A percentile compares a stretch with the other conserved stretches of the same genome.
Evolutionary conservation across 1,140 invertebrate species (phyloP).

Genomic region (Stenopsyche tienmushanensis): DNA sequence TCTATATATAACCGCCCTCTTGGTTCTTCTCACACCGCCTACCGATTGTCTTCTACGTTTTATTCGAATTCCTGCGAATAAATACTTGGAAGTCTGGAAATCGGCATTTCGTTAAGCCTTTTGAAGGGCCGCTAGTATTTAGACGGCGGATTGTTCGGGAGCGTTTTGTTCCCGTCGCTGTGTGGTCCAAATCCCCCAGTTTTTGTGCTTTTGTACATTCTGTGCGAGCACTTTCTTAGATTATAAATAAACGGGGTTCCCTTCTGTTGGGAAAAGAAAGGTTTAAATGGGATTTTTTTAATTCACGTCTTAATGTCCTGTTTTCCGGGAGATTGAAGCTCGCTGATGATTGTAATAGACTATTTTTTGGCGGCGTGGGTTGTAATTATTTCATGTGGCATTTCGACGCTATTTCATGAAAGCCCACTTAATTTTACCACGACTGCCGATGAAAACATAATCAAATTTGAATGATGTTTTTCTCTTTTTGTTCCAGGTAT

Average conservation of each 20-base stretch:
- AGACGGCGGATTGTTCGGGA: conserved; percentile 7
- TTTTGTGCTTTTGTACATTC: not conserved
- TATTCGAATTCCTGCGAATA: conserved; percentile 4
- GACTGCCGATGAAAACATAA: too few species aligned
- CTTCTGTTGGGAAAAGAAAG: not conserved
- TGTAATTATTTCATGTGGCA: too few species aligned
- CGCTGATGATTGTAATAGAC: not conserved
- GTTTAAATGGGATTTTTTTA: not conserved
- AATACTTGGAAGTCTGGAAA: conserved; percentile 15
- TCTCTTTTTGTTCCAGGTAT: too few species aligned
- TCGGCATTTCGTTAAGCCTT: conserved; percentile 15
- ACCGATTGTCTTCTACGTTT: conserved; percentile 12
- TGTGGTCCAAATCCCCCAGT: not conserved
- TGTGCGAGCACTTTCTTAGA: not conserved
- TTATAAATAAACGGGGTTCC: not conserved
- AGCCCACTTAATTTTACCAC: too few species aligned
- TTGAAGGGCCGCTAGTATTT: conserved; percentile 9
- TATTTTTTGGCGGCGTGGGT: too few species aligned
- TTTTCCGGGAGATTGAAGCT: too few species aligned
- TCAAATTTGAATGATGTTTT: too few species aligned
- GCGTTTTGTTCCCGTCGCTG: conserved; percentile 5
- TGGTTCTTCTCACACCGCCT: not conserved
- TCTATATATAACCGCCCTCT: not conserved
- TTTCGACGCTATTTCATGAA: too few species aligned
- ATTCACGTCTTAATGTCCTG: too few species aligned